Evolutionary conservation across 2,113 vertebrate species (phyloP).

Genomic region (Pygoscelis antarcticus): DNA sequence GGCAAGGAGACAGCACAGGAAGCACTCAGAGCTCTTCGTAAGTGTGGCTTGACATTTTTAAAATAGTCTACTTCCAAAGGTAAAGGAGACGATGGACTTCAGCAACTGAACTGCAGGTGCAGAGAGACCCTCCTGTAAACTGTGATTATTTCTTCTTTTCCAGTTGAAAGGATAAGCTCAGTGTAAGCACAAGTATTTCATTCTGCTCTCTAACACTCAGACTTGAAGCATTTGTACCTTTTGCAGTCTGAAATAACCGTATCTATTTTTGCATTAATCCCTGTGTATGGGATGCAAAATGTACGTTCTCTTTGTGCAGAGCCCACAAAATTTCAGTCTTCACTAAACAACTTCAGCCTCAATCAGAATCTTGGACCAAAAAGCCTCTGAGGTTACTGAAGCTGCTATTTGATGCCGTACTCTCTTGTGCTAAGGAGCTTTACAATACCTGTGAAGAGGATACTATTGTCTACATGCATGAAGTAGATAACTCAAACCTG

Average conservation of each 20-base stretch:
- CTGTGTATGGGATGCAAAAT: not conserved
- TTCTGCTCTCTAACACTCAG: not conserved
- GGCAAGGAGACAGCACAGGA: slow-evolving; percentile 34
- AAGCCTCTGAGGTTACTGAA: not conserved
- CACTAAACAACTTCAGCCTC: not conserved
- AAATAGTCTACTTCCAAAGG: slow-evolving; percentile 1
- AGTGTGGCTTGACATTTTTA: slow-evolving; percentile 6
- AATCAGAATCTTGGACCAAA: not conserved
- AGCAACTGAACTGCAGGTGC: slow-evolving; percentile 27
- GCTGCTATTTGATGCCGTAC: not conserved
- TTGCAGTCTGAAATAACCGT: not conserved
- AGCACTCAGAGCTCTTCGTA: not conserved
- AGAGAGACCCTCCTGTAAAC: not conserved
- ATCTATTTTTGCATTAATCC: not conserved
- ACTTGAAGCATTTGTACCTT: not conserved
- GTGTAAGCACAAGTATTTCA: not conserved
- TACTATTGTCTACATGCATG: not conserved
- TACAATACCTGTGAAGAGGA: not conserved
- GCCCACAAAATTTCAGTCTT: not conserved
- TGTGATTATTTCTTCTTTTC: not conserved
- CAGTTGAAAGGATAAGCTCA: not conserved
- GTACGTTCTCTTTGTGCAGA: not conserved
- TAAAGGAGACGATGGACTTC: slow-evolving; percentile 1
- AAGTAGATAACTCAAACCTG: not conserved
- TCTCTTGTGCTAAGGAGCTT: not conserved